phyloP scores from a whole-genome alignment of 2,888 invertebrate species.

The Salticus scenicus region DNA sequence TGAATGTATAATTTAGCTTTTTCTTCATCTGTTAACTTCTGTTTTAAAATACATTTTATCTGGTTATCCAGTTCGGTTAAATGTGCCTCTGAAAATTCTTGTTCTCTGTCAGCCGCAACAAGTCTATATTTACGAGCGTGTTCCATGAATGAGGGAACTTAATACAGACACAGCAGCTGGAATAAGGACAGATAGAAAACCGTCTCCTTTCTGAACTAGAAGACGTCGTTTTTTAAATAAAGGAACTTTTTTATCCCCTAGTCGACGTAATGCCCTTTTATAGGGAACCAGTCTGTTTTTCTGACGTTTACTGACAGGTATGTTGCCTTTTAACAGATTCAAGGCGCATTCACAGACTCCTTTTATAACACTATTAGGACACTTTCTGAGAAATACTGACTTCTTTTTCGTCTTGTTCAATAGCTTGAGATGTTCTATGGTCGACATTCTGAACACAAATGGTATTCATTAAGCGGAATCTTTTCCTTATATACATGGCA shows the following conservation, averaged over 20 bases:
- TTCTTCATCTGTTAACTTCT: not conserved
- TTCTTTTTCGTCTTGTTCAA: constrained; percentile 11
- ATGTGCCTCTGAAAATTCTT: constrained; percentile 4
- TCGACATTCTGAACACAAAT: not conserved
- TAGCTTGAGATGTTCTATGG: not conserved
- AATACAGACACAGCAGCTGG: constrained; percentile 14
- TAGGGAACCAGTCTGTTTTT: constrained; percentile 7
- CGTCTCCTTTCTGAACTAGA: constrained; percentile 18
- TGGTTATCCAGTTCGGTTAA: not conserved
- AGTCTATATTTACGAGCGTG: constrained; percentile 1
- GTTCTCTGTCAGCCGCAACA: not conserved
- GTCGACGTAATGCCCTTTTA: constrained; percentile 22
- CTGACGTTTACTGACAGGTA: constrained; percentile 24
- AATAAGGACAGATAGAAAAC: constrained; percentile 35
- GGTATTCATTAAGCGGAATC: not conserved
- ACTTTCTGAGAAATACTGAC: not conserved
- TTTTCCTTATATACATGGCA: too few relatives aligned
- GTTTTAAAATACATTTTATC: constrained; percentile 2
- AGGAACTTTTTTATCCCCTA: constrained; percentile 31
- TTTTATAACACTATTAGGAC: constrained; percentile 21
- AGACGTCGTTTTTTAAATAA: constrained; percentile 32
- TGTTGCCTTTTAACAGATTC: constrained; percentile 24
- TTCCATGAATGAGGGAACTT: constrained; percentile 20
- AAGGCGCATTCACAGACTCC: constrained; percentile 32
- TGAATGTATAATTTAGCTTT: constrained; percentile 7